Conservation (phyloP, 2,888 invertebrate species). For the Leptopilina myrica region DNA sequence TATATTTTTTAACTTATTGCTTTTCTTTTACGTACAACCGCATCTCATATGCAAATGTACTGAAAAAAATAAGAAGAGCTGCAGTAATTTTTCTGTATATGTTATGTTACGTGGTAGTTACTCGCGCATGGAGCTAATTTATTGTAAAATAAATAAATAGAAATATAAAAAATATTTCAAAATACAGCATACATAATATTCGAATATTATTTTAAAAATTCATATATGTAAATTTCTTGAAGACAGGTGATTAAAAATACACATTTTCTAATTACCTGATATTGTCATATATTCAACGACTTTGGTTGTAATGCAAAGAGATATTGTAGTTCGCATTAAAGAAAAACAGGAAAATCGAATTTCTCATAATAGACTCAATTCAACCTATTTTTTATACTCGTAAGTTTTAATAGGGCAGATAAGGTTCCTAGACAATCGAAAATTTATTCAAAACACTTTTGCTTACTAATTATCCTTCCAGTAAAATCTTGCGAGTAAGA, state of each 20-base stretch:
- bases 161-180: too few relatives aligned
- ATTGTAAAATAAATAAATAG: too few relatives aligned
- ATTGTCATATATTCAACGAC: neutral
- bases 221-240: neutral
- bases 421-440: conserved; percentile 7
- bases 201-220: too few relatives aligned
- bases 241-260: conserved; percentile 54
- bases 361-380: neutral
- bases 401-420: neutral
- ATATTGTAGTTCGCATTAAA: neutral
- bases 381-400: neutral
- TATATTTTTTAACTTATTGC: neutral
- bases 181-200: too few relatives aligned
- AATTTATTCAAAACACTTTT: neutral
- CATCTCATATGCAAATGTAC: too few relatives aligned
- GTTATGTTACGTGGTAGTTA: too few relatives aligned
- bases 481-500: neutral
- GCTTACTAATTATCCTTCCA: conserved; percentile 4
- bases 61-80: too few relatives aligned
- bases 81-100: too few relatives aligned
- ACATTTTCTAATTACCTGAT: conserved; percentile 43
- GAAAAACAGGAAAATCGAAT: conserved; percentile 5
- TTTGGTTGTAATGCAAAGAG: neutral
- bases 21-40: neutral
- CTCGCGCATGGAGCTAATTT: too few relatives aligned